phyloP scores from a whole-genome alignment of 1,140 invertebrate genomes.

The Daktulosphaira vitifoliae region DNA sequence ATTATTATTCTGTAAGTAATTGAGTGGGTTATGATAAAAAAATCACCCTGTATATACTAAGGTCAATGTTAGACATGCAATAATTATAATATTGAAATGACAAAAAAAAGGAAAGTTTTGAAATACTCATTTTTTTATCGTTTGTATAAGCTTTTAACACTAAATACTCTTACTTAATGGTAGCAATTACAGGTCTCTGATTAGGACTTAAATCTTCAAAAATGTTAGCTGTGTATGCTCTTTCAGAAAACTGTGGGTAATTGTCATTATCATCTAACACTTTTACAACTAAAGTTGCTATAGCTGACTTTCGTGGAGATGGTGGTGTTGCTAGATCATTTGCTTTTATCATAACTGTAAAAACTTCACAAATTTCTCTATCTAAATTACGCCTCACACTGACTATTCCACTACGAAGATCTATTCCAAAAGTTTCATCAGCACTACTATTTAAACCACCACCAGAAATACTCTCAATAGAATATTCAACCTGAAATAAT shows the following conservation, averaged over 20 bases:
- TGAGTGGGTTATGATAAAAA: too few species aligned
- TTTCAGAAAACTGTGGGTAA: conserved; percentile 86
- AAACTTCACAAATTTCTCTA: conserved; percentile 76
- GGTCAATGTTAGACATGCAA: too few species aligned
- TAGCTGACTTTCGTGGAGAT: conserved; percentile 53
- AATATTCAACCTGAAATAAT: conserved; percentile 58
- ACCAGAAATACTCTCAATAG: conserved; percentile 59
- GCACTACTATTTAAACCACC: conserved; percentile 47
- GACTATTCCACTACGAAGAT: conserved; percentile 70
- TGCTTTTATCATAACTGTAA: conserved; percentile 75
- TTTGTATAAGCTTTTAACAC: too few species aligned
- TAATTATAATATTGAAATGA: too few species aligned
- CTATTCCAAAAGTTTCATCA: conserved; percentile 64
- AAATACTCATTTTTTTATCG: too few species aligned
- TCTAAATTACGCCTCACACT: conserved; percentile 75
- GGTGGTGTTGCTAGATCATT: conserved; percentile 69
- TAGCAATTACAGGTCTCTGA: conserved; percentile 73
- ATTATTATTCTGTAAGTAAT: too few species aligned
- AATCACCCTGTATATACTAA: too few species aligned
- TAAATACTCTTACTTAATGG: conserved; percentile 61
- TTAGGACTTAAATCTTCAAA: conserved; percentile 78
- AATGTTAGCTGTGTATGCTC: conserved; percentile 76
- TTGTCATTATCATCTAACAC: conserved; percentile 94
- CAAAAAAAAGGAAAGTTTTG: too few species aligned
- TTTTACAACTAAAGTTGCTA: conserved; percentile 71